Conservation (phyloP, 2,797 vertebrate genomes). For the Petrocephalus sullivani region DNA sequence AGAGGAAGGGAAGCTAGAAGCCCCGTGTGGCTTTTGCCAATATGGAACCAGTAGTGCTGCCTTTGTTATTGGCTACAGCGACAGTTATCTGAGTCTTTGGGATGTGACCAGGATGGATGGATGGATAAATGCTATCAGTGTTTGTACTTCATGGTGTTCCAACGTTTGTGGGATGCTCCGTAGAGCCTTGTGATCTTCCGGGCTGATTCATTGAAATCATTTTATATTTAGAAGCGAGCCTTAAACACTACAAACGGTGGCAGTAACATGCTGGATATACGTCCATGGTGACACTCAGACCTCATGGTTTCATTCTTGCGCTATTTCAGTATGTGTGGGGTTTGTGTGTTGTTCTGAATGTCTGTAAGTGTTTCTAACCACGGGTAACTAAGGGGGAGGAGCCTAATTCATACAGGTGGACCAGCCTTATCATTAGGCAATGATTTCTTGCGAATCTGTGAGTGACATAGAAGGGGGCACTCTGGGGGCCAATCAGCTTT, state of each 20-base stretch:
- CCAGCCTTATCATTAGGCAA: not conserved
- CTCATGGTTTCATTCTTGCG: not conserved
- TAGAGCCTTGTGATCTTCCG: not conserved
- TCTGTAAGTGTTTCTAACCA: not conserved
- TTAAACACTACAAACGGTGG: not conserved
- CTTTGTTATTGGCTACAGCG: not conserved
- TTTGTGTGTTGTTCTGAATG: not conserved
- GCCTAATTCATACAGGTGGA: not conserved
- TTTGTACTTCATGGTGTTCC: not conserved
- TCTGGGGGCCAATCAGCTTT: not conserved
- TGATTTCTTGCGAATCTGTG: not conserved
- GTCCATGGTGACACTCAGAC: too few relatives aligned
- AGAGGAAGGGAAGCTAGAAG: not conserved
- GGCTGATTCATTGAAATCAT: not conserved
- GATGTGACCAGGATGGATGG: not conserved
- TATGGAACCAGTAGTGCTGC: not conserved
- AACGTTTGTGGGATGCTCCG: not conserved
- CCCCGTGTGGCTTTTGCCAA: not conserved
- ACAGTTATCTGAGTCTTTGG: not conserved
- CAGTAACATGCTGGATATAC: not conserved
- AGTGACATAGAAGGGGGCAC: not conserved
- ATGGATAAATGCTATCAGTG: not conserved
- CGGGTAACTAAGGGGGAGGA: not conserved
- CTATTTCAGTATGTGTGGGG: not conserved
- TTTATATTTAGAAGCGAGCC: not conserved